Conservation (phyloP, 2,888 invertebrate genomes). For the Chironomus riparius region DNA sequence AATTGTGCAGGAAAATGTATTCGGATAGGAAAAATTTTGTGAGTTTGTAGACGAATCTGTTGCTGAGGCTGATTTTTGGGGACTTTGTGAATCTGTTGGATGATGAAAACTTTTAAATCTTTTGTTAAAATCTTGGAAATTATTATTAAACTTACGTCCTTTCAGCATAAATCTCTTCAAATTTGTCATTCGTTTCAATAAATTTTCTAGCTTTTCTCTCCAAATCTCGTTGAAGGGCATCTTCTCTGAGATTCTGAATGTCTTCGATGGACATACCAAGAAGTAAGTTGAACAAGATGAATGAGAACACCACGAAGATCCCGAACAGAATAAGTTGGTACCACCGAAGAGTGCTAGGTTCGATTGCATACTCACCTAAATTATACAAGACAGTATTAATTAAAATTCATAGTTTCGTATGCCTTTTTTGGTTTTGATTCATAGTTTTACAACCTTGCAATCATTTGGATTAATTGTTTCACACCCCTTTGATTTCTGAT, state of each 20-base stretch:
- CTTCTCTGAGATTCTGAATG: not conserved
- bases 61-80: not conserved
- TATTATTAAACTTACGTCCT: not conserved
- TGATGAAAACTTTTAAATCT: not conserved
- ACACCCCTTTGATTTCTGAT: no score
- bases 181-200: not conserved
- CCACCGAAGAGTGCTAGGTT: not conserved
- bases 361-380: not conserved
- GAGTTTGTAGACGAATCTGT: not conserved
- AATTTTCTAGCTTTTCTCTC: not conserved
- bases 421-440: no score
- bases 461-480: no score
- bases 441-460: no score
- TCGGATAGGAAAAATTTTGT: not conserved
- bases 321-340: not conserved
- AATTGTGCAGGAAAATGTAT: not conserved
- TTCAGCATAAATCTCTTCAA: slow-evolving; percentile 1
- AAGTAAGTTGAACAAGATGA: not conserved
- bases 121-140: not conserved
- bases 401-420: no score
- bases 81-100: not conserved
- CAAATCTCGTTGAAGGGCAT: not conserved
- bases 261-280: slow-evolving; percentile 1
- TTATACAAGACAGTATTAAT: no score
- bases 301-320: not conserved